phyloP scores from a whole-genome alignment of 2,113 vertebrate species.

The Dinomys branickii region DNA sequence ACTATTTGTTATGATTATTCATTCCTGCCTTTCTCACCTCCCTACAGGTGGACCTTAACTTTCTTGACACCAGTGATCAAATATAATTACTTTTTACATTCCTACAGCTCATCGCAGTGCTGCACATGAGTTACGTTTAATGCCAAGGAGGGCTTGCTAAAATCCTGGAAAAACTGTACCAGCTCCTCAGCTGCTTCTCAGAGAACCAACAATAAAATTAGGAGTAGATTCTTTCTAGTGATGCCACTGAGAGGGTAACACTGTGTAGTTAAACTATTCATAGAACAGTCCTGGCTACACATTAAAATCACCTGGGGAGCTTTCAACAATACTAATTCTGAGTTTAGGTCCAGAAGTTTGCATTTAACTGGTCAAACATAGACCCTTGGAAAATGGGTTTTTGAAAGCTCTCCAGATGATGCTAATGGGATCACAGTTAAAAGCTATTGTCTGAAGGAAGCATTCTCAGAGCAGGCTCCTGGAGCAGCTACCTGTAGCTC shows the following conservation, averaged over 20 bases:
- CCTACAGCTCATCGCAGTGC: not conserved
- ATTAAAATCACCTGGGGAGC: not conserved
- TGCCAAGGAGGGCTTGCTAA: not conserved
- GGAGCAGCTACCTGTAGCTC: not conserved
- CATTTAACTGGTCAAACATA: not conserved
- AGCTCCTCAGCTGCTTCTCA: not conserved
- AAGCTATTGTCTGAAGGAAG: not conserved
- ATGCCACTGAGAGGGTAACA: not conserved
- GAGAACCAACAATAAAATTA: not conserved
- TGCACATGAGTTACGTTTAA: not conserved
- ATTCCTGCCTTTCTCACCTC: not conserved
- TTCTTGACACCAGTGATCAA: not conserved
- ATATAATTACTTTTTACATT: not conserved
- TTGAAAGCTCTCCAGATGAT: not conserved
- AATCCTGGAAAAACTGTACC: not conserved
- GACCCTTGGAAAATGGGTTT: not conserved
- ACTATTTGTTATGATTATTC: not conserved
- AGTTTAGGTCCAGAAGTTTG: not conserved
- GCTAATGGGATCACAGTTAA: not conserved
- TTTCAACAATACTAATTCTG: not conserved
- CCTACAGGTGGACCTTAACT: not conserved
- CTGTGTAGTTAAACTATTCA: not conserved
- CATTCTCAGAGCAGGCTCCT: not conserved
- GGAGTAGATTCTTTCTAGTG: not conserved
- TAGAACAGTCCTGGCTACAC: not conserved